Conservation (phyloP, 2,113 vertebrate genomes). For the Chaetodon trifascialis region DNA sequence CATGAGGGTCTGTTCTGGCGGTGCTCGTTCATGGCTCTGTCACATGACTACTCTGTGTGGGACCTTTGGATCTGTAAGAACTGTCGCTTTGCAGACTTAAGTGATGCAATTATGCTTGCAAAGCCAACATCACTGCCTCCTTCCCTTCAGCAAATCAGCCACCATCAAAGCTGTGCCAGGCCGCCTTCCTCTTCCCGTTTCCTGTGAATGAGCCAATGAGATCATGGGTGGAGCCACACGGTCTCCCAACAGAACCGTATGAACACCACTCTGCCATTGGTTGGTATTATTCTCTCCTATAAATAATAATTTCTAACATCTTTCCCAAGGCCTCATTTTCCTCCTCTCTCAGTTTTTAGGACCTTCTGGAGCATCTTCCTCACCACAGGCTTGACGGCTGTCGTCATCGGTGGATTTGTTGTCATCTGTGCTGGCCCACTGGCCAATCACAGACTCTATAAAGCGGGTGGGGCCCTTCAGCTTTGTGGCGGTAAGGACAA, state of each 20-base stretch:
- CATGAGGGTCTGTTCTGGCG: slow-evolving; percentile 69
- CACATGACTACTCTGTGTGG: slow-evolving; percentile 24
- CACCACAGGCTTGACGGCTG: neutral
- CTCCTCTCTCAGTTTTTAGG: slow-evolving; percentile 47
- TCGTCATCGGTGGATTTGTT: slow-evolving; percentile 32
- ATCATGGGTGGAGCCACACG: neutral
- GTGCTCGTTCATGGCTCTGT: slow-evolving; percentile 29
- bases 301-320: neutral
- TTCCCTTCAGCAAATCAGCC: slow-evolving; percentile 41
- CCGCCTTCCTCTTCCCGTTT: slow-evolving; percentile 70
- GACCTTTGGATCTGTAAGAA: slow-evolving; percentile 65
- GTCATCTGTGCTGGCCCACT: slow-evolving; percentile 47
- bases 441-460: slow-evolving; percentile 54
- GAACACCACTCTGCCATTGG: slow-evolving; percentile 55
- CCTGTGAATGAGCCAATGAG: slow-evolving; percentile 1
- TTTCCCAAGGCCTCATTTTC: neutral
- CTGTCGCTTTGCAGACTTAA: neutral
- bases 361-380: slow-evolving; percentile 75
- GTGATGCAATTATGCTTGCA: too few relatives aligned
- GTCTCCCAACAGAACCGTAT: slow-evolving; percentile 7
- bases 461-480: slow-evolving; percentile 47
- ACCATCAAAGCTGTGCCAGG: slow-evolving; percentile 24
- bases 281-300: neutral
- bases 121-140: neutral
- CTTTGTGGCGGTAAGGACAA: slow-evolving; percentile 56